These are phyloP conservation scores for Ctenomys sociabilis DNA, from an alignment of 2,113 vertebrate genomes.

Conservation along the genomic window DNA sequence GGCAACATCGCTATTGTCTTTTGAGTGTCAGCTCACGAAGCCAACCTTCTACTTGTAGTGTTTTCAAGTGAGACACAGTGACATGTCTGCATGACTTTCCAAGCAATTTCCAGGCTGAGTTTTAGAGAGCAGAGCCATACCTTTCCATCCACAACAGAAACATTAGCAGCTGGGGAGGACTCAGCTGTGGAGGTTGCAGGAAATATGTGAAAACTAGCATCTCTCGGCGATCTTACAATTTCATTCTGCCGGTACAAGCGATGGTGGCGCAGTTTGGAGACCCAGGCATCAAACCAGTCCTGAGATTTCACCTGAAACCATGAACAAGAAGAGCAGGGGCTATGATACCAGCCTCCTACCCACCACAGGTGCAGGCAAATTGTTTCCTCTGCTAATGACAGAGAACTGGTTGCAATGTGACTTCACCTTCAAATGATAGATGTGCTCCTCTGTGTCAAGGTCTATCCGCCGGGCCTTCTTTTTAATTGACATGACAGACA, in stretches of 20 bases:
- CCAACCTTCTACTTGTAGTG: background rate
- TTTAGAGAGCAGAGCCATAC: slow-evolving; percentile 78
- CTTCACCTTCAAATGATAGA: slow-evolving; percentile 98
- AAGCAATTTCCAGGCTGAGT: slow-evolving; percentile 35
- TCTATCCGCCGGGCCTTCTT: slow-evolving; percentile 98
- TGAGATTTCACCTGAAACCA: slow-evolving; percentile 94
- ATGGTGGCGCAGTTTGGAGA: slow-evolving; percentile 96
- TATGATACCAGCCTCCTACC: background rate
- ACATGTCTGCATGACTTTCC: background rate
- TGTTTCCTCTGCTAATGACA: background rate
- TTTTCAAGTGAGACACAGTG: background rate
- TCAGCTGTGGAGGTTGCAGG: slow-evolving; percentile 92
- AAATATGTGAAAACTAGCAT: slow-evolving; percentile 95
- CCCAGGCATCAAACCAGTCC: slow-evolving; percentile 98
- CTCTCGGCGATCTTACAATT: slow-evolving; percentile 96
- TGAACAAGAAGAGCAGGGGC: background rate
- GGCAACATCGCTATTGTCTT: background rate
- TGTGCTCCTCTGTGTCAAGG: slow-evolving; percentile 98
- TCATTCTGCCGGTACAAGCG: slow-evolving; percentile 98
- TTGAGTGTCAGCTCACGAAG: background rate
- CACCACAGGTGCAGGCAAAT: background rate
- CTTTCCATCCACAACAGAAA: slow-evolving; percentile 91
- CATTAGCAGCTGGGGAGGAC: slow-evolving; percentile 92
- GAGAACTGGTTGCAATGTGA: background rate
- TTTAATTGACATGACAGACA: slow-evolving; percentile 99